Percentiles rank a stretch among this genome's conserved stretches.
These are phyloP conservation scores for Malthinus flaveolus DNA, from an alignment of 2,888 invertebrate genomes.

Conservation along the genomic window DNA sequence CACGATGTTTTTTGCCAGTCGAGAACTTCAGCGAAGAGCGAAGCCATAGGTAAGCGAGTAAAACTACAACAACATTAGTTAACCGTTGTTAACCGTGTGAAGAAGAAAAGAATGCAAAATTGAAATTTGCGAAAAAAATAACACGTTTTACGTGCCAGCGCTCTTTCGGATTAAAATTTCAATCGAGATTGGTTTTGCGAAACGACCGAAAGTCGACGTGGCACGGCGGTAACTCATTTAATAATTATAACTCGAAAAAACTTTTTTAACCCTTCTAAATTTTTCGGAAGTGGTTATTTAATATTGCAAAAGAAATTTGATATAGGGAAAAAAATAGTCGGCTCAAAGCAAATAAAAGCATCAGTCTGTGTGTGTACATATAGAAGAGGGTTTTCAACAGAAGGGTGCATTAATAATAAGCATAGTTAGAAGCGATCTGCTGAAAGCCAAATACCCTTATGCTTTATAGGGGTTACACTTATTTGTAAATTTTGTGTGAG, in stretches of 20 bases:
- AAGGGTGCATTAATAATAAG: constrained; percentile 28
- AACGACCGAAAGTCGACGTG: neutral
- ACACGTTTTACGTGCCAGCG: constrained; percentile 13
- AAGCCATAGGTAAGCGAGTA: constrained; percentile 20
- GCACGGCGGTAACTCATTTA: too few species aligned
- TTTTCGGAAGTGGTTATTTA: constrained; percentile 5
- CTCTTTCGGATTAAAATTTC: constrained; percentile 15
- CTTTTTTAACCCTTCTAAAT: neutral
- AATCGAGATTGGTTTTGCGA: constrained; percentile 9
- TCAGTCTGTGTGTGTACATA: neutral
- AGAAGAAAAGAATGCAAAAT: constrained; percentile 3
- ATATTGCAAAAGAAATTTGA: constrained; percentile 18
- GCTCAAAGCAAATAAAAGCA: constrained; percentile 20
- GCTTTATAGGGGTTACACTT: constrained; percentile 25
- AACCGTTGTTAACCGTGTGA: constrained; percentile 14
- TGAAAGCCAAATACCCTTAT: constrained; percentile 25
- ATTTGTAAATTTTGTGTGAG: constrained; percentile 20
- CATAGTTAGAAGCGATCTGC: constrained; percentile 22
- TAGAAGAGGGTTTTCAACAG: constrained; percentile 2
- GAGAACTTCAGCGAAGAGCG: constrained; percentile 6
- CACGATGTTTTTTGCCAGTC: constrained; percentile 6
- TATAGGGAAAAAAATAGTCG: constrained; percentile 18
- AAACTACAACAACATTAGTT: constrained; percentile 16
- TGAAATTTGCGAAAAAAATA: constrained; percentile 4
- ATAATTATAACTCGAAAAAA: too few species aligned